Conservation (phyloP, 1,140 invertebrate species). For the Drosophila truncata region DNA sequence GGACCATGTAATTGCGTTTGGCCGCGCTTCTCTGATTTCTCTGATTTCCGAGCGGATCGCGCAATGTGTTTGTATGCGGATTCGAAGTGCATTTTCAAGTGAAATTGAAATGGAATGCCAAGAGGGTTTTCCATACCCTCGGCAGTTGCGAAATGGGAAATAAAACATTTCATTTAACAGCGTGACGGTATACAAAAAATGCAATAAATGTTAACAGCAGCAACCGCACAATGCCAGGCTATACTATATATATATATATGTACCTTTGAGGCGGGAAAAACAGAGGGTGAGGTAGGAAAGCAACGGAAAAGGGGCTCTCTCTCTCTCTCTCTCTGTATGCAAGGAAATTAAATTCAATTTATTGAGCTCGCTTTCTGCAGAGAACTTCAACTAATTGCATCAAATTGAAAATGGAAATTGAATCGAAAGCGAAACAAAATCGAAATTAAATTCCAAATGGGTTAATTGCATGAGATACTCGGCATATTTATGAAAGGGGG, state of each 20-base stretch:
- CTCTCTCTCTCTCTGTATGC: too few species aligned
- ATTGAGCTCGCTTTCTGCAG: conserved; percentile 42
- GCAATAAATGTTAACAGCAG: conserved; percentile 49
- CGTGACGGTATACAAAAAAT: conserved; percentile 38
- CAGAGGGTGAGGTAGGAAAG: not conserved
- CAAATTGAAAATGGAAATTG: conserved; percentile 55
- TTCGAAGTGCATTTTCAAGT: conserved; percentile 55
- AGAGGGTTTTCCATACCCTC: conserved; percentile 12
- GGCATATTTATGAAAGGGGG: conserved; percentile 30
- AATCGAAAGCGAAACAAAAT: conserved; percentile 43
- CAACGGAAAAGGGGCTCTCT: not conserved
- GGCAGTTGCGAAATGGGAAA: conserved; percentile 30
- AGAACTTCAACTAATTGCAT: conserved; percentile 47
- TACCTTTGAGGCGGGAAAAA: conserved; percentile 18
- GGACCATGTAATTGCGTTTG: conserved; percentile 53
- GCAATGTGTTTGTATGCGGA: conserved; percentile 22
- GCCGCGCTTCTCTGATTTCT: conserved; percentile 49
- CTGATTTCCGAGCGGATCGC: conserved; percentile 48
- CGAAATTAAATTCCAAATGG: conserved; percentile 36
- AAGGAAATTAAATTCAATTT: conserved; percentile 58
- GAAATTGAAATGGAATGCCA: conserved; percentile 58
- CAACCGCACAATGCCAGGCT: conserved; percentile 45
- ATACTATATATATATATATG: conserved; percentile 10
- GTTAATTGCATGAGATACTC: conserved; percentile 33
- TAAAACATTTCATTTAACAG: conserved; percentile 56